phyloP scores from a whole-genome alignment of 2,888 invertebrate species.

The Vanessa cardui region DNA sequence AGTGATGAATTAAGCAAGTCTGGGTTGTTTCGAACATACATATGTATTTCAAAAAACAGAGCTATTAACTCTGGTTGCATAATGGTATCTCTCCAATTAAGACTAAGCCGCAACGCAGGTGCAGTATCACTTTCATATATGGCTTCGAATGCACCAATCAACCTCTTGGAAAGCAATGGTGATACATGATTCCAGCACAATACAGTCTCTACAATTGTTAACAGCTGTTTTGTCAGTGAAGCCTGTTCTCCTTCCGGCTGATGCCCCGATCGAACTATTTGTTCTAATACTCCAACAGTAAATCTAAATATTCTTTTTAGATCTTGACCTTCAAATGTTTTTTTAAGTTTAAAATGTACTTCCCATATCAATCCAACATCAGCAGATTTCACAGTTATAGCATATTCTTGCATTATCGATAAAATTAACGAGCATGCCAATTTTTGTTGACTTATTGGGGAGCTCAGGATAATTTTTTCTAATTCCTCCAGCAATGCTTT shows the following conservation, averaged over 20 bases:
- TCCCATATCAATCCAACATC: conserved; percentile 95
- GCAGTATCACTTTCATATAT: conserved; percentile 86
- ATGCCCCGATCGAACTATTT: conserved; percentile 70
- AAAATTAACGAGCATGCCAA: conserved; percentile 92
- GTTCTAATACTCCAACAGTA: conserved; percentile 72
- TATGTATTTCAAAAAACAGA: conserved; percentile 92
- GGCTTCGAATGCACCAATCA: conserved; percentile 88
- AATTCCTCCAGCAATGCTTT: conserved; percentile 88
- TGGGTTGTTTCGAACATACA: conserved; percentile 89
- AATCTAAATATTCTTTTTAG: conserved; percentile 89
- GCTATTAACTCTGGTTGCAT: conserved; percentile 88
- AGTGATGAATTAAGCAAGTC: conserved; percentile 90
- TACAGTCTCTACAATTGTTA: conserved; percentile 90
- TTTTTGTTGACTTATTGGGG: conserved; percentile 89
- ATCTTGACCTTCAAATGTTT: conserved; percentile 91
- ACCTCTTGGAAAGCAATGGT: conserved; percentile 84
- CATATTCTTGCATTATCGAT: conserved; percentile 94
- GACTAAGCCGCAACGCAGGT: conserved; percentile 84
- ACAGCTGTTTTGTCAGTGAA: conserved; percentile 85
- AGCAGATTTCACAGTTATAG: conserved; percentile 91
- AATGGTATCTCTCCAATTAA: conserved; percentile 89
- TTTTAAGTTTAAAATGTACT: conserved; percentile 91
- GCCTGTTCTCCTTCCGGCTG: conserved; percentile 78
- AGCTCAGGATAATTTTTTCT: conserved; percentile 90
- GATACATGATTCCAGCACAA: conserved; percentile 92